These are phyloP conservation scores for Siderastrea radians DNA, from an alignment of 92 coral and sea anemone genomes.

Conservation along the genomic window DNA sequence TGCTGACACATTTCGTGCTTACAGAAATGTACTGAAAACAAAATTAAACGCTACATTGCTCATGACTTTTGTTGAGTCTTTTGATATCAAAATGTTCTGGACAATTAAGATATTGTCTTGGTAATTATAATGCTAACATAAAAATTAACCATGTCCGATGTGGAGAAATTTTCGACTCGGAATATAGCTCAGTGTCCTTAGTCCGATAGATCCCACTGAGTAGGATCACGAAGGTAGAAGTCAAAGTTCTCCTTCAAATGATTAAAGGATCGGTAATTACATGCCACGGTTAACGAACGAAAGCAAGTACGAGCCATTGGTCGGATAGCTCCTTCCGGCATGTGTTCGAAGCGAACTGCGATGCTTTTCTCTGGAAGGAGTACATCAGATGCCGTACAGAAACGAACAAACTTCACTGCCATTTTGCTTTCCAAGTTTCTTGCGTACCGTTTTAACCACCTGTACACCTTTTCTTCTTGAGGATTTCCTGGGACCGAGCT, in stretches of 20 bases:
- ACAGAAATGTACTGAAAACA: too few relatives aligned
- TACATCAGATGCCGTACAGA: slow-evolving; percentile 50
- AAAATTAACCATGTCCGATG: too few relatives aligned
- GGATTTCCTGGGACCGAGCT: not conserved
- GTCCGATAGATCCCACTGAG: slow-evolving; percentile 64
- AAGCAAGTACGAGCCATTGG: slow-evolving; percentile 60
- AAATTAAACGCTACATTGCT: too few relatives aligned
- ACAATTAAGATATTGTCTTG: too few relatives aligned
- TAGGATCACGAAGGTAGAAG: slow-evolving; percentile 36
- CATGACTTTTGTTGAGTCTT: too few relatives aligned
- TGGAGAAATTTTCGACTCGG: too few relatives aligned
- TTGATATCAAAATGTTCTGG: too few relatives aligned
- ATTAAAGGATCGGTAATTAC: slow-evolving; percentile 29
- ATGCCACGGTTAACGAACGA: too few relatives aligned
- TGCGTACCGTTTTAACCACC: slow-evolving; percentile 54
- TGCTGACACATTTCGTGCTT: too few relatives aligned
- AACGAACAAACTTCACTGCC: slow-evolving; percentile 53
- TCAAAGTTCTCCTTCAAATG: slow-evolving; percentile 48
- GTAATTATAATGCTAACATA: too few relatives aligned
- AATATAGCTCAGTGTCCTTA: too few relatives aligned
- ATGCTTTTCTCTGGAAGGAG: slow-evolving; percentile 47
- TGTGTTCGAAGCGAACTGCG: slow-evolving; percentile 38
- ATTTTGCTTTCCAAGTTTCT: slow-evolving; percentile 30
- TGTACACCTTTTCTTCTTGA: slow-evolving; percentile 1
- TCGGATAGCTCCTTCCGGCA: slow-evolving; percentile 52